phyloP scores from a whole-genome alignment of 1,140 invertebrate genomes.

The Diorhabda carinulata region DNA sequence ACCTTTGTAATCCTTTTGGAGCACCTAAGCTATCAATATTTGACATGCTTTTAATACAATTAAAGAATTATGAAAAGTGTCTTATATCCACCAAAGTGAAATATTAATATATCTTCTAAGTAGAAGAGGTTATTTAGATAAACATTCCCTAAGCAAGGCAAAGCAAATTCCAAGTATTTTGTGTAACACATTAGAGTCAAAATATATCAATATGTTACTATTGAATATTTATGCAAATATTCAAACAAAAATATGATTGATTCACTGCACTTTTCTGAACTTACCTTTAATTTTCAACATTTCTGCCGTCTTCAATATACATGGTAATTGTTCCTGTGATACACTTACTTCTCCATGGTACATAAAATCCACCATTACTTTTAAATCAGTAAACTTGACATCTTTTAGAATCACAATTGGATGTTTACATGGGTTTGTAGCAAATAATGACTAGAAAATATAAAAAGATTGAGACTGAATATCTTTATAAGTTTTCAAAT shows the following conservation, averaged over 20 bases:
- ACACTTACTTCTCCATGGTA: slow-evolving; percentile 90
- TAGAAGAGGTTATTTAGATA: no score
- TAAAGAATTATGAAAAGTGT: no score
- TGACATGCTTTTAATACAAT: no score
- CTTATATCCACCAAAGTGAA: no score
- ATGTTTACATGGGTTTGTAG: slow-evolving; percentile 82
- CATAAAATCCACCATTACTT: slow-evolving; percentile 88
- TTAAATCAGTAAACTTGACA: slow-evolving; percentile 78
- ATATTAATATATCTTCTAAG: no score
- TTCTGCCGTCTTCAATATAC: slow-evolving; percentile 82
- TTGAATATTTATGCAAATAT: neutral
- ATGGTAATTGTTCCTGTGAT: slow-evolving; percentile 78
- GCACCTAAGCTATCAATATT: no score
- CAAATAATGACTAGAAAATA: slow-evolving; percentile 65
- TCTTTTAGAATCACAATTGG: slow-evolving; percentile 88
- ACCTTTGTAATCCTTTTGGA: no score
- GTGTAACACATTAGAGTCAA: no score
- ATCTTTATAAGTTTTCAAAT: no score
- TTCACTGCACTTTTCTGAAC: neutral
- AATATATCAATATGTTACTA: no score
- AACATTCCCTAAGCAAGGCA: neutral
- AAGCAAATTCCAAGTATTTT: neutral
- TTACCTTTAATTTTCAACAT: slow-evolving; percentile 76
- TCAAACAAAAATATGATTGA: neutral
- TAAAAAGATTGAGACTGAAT: no score